Evolutionary conservation across 2,797 vertebrate genomes (phyloP), one percentile per base, ranked within the genome.

Genomic region (Sorex maritimensis): DNA sequence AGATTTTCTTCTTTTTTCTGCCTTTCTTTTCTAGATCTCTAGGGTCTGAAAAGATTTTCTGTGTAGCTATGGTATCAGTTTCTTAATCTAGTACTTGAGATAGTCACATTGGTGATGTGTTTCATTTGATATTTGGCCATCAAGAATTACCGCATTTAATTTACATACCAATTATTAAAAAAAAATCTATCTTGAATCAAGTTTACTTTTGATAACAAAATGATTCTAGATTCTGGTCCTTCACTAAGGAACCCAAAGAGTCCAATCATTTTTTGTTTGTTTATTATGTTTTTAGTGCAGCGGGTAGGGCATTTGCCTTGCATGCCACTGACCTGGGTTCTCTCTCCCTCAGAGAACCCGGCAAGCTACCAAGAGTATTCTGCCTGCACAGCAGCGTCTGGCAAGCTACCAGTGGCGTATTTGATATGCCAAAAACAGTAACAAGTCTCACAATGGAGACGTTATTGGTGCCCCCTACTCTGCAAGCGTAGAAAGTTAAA

Each of bases 161-260:
- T 75, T 2, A 6, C 10, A 21, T 11, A 68, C 5, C n/a, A 72
- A 7, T 38, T 87, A 9, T 38, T 86, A 10, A 83, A 61, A 72
- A 61, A 72, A 77, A 67, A 26, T 44, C 41, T 81, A 19, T 74
- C 15, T 90, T 30, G 58, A 44, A 67, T 4, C 34, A 5, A n/a
- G 2, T 30, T 19, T n/a, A 13, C 15, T 68, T 94, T 93, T 63
- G 63, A 28, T 71, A 34, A 72, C 24, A 81, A 26, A 26, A 28
- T 86, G 67, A 79, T 69, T 91, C 68, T 9, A 91, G 41, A n/a
- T 91, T 74, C 55, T 82, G 68, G 58, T 46, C 34, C n/a, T 49
- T 30, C 46, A 49, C 5, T 67, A 68, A 89, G 52, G 73, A 93
- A 80, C 38, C 21, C 23, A 71, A 12, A 2, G 8, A 91, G 17